These are phyloP conservation scores for Diplosoma virens DNA, from an alignment of 23 tunicate genomes.

Conservation along the genomic window DNA sequence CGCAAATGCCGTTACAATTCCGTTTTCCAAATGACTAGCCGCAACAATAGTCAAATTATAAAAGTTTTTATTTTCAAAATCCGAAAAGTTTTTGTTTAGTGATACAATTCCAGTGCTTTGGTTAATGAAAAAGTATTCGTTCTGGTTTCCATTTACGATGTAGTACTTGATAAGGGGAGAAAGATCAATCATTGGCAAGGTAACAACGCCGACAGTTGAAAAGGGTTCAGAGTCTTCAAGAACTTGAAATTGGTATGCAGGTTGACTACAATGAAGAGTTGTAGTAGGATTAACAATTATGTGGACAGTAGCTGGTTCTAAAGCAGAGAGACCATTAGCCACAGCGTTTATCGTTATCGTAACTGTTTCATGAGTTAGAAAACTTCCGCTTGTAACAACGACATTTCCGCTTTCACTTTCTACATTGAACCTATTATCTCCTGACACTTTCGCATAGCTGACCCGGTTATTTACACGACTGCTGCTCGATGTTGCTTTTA, in stretches of 20 bases:
- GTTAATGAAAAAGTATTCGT: conserved; percentile 19
- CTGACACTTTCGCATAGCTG: conserved; percentile 4
- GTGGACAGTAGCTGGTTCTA: conserved; percentile 12
- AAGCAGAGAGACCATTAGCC: not conserved
- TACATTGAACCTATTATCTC: conserved; percentile 27
- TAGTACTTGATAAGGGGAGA: not conserved
- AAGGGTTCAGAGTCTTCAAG: conserved; percentile 2
- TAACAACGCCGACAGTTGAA: not conserved
- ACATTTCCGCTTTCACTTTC: conserved; percentile 30
- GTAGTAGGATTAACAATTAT: conserved; percentile 5
- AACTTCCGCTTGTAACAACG: not conserved
- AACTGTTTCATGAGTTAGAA: not conserved
- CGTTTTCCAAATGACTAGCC: not conserved
- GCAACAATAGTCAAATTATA: conserved; percentile 41
- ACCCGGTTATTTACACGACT: not conserved
- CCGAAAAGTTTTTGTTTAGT: not conserved
- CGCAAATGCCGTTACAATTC: not conserved
- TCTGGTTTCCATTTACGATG: conserved; percentile 35
- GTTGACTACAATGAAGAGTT: not conserved
- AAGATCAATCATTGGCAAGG: not conserved
- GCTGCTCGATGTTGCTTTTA: conserved; percentile 6
- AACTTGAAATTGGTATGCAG: not conserved
- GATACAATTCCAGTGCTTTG: conserved; percentile 25
- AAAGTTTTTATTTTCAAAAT: not conserved
- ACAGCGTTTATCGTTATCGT: conserved; percentile 6